Conservation (phyloP, 2,113 vertebrate genomes). For the Bos indicus region DNA sequence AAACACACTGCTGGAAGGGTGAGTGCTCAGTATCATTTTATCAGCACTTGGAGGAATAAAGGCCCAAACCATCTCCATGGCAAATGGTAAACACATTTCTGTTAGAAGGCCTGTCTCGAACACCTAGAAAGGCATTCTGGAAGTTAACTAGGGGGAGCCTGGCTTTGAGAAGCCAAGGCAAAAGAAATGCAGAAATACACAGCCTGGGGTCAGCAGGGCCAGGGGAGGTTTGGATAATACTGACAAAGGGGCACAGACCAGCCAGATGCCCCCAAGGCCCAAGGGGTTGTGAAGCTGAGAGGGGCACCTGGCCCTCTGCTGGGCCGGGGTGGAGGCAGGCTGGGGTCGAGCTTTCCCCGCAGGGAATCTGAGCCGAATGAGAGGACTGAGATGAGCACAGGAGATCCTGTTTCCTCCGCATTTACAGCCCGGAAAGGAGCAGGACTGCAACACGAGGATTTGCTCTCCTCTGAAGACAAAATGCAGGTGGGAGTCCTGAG, state of each 20-base stretch:
- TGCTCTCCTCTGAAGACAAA: background rate
- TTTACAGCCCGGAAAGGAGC: background rate
- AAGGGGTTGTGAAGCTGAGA: background rate
- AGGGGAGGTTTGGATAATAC: background rate
- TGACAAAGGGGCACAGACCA: background rate
- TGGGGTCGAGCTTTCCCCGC: background rate
- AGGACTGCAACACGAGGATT: background rate
- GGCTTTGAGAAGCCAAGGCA: background rate
- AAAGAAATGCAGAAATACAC: background rate
- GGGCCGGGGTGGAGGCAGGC: background rate
- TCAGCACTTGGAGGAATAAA: background rate
- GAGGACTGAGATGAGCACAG: background rate
- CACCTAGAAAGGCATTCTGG: background rate
- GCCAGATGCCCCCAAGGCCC: background rate
- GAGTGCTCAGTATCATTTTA: background rate
- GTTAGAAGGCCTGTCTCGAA: background rate
- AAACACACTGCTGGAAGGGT: background rate
- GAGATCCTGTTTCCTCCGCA: background rate
- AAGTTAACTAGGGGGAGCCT: background rate
- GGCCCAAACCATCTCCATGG: constrained; percentile 5
- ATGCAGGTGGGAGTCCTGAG: background rate
- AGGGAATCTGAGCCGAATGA: background rate
- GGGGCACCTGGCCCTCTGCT: accelerated
- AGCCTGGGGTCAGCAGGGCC: background rate
- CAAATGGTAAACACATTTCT: background rate